Base-by-base conservation (phyloP, 30 jellyfish, hydroid and myxozoan genomes). In the Sanderia malayensis region DNA sequence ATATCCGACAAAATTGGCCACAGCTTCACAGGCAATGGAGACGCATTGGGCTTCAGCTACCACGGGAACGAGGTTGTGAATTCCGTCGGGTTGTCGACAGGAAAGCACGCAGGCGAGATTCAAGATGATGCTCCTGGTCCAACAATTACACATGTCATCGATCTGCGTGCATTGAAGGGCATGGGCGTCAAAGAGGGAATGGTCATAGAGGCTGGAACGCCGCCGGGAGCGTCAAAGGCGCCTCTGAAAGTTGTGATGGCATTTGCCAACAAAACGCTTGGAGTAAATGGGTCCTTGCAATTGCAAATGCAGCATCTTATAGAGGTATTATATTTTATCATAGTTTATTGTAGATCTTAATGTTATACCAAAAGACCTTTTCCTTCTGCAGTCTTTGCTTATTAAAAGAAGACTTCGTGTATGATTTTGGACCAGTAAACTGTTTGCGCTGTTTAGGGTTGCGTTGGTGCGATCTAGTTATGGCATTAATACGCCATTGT, bases 21-120 rank as follows among this genome's bases (percentile, higher is more conserved):
- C 11, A 22, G 41, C n/a, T 76, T 76, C 65, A 34, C 79, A 21
- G 87, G 87, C 57, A 76, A 76, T 61, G 87, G 80, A 26, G 87
- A 76, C 25, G 70, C 58, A 2, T 44, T 76, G 32, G 79, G 79
- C 13, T 33, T 44, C 58, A 23, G 87, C 41, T 76, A 76, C 29
- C 55, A 76, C 61, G 61, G 66, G 25, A 62, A 62, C 13, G 44
- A 31, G 20, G 44, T 24, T 13, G 31, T 60, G 30, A 62, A 62
- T 44, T 31, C 79, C 13, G 53, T 60, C n/a, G 79, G 79, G 8
- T 13, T 18, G 21, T 58, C 13, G 33, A 76, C 80, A 17, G 62
- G 70, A 11, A 34, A 31, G 37, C 11, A 61, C 49, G 70, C 24
- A 0, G n/a, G n/a, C n/a, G 19, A 62, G 22, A 61, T 60, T 22